Evolutionary conservation across 2,888 invertebrate species (phyloP).

Genomic region (Plagiodera versicolora): DNA sequence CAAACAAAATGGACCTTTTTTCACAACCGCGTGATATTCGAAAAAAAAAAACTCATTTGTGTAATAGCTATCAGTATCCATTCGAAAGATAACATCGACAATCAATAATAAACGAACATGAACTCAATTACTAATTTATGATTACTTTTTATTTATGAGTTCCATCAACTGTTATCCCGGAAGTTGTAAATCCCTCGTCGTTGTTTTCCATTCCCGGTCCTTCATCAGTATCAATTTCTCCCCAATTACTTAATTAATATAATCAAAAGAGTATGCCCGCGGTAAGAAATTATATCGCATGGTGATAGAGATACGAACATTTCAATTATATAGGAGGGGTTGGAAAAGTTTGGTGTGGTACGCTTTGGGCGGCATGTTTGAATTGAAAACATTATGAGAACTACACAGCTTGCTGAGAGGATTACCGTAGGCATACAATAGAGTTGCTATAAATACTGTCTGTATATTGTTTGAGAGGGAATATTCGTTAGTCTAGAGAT

Average conservation of each 20-base stretch:
- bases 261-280: not conserved
- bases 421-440: not conserved
- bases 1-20: no score
- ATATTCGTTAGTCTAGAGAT: no score
- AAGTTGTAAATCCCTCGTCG: not conserved
- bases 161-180: no score
- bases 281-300: not conserved
- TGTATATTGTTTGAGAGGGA: no score
- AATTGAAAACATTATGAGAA: not conserved
- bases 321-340: not conserved
- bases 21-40: no score
- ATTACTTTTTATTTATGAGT: no score
- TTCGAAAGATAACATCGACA: no score
- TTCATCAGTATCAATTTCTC: constrained; percentile 8
- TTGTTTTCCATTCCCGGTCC: not conserved
- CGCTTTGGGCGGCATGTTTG: not conserved
- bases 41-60: no score
- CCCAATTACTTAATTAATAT: constrained; percentile 6
- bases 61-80: no score
- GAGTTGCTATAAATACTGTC: no score
- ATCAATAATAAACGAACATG: no score
- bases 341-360: not conserved
- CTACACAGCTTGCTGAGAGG: not conserved
- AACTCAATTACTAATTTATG: no score
- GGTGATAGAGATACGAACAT: not conserved